Base-by-base conservation (phyloP, 2,888 invertebrate species). In the Spodoptera picta region DNA sequence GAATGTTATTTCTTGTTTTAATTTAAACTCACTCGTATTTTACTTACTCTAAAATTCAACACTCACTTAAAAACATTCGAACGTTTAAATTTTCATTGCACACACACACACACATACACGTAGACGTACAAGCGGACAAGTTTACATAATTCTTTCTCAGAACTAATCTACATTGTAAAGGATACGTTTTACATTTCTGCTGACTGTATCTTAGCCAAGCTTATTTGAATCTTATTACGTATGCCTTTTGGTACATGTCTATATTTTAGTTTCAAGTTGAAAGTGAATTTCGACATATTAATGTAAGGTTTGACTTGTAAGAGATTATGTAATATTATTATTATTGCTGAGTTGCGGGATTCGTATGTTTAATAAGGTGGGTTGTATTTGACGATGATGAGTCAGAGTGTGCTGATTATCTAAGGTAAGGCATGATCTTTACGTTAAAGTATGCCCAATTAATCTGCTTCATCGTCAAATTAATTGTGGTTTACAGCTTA, bases 81-180 rank as follows among this genome's bases (percentile, higher is more conserved):
- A 43, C 55, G 64, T 45, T 71, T 47, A 76, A 76, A 74, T 62
- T 76, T 76, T 74, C 65, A 76, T 64, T 10, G 12, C 19, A 61
- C 43, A 49, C 66, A 70, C 77, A 77, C 65, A 73, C 69, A 47
- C 36, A 27, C 27, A 27, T 5, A 3, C 27, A 27, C 19, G 19
- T 19, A 19, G 19, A 19, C 19, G 19, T 19, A 19, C 19, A 19
- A 9, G 36, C 36, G 9, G 6, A 51, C 55, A 14, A 50, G 59
- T 52, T 59, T 60, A 73, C 80, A 81, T 83, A 77, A 82, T 80
- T 82, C 80, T 80, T 73, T 69, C 70, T 60, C 67, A 58, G 79
- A 80, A 84, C 80, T 84, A 82, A 85, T 86, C 83, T 85, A 77
- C 84, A 85, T 83, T 81, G 73, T 82, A 83, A 80, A 83, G 80